A percentile compares a stretch with the other conserved stretches of the same genome.
Evolutionary conservation across 2,888 invertebrate genomes (phyloP).

Genomic region (Pemphredon lugubris): DNA sequence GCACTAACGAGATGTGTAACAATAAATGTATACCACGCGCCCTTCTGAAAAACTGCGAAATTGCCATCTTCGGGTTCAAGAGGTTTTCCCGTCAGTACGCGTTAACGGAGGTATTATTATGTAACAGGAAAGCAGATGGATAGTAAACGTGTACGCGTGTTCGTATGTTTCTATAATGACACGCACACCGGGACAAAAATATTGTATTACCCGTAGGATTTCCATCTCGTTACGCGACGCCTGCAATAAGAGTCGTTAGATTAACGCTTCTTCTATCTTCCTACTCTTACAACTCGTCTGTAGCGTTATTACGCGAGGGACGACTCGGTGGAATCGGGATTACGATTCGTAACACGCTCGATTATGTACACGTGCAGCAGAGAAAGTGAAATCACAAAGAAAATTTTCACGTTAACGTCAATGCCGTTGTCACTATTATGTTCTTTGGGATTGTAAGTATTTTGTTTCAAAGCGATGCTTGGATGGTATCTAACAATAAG

Average conservation of each 20-base stretch:
- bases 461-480: no score
- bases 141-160: no score
- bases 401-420: conserved; percentile 49
- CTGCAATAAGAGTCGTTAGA: conserved; percentile 22
- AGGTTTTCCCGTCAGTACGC: no score
- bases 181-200: neutral
- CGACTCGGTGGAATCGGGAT: conserved; percentile 32
- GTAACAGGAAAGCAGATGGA: no score
- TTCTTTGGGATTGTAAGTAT: no score
- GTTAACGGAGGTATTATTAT: no score
- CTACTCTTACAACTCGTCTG: neutral
- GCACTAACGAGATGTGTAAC: no score
- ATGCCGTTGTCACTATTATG: no score
- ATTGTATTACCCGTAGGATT: neutral
- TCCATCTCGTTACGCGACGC: conserved; percentile 4
- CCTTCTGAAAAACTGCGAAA: no score
- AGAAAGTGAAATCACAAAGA: conserved; percentile 71
- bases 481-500: no score
- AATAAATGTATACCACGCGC: no score
- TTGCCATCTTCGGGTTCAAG: no score
- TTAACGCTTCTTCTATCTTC: conserved; percentile 8
- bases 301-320: conserved; percentile 22
- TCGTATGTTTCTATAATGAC: neutral
- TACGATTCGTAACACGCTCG: conserved; percentile 68
- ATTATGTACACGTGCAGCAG: conserved; percentile 60